Base-by-base conservation (phyloP, 2,888 invertebrate genomes). In the Drosophila quinaria region DNA sequence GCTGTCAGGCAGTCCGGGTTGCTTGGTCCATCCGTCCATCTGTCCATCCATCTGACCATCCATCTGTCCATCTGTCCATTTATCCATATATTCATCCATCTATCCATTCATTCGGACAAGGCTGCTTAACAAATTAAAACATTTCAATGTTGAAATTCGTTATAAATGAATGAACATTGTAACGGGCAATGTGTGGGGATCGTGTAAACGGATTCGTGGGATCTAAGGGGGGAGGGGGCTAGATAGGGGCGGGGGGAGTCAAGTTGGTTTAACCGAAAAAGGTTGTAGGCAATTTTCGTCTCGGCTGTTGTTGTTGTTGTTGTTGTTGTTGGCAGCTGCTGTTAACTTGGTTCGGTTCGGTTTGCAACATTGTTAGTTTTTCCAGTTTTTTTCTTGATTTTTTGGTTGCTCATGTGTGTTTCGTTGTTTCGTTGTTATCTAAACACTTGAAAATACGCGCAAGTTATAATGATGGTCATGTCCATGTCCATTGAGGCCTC, bases 91-190 rank as follows among this genome's bases (percentile, higher is more conserved):
- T 15, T 6, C 11, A 31, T 50, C 42, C 42, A 52, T 69, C 51
- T 37, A 33, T 19, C 19, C 33, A 50, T 42, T 4, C 54, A 31
- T 54, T 33, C 10, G 78, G 44, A 78, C 65, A 73, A 66, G 73
- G 63, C 69, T 77, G 62, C 33, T 51, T 42, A 59, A 64, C 60
- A 78, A 67, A 69, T 79, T 70, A 60, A 39, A 75, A 73, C 78
- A 84, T 80, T 83, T 87, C 68, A 83, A 83, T 83, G 89, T 75
- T 80, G 78, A 88, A 83, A 74, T 83, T 86, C 71, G 66, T 83
- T 83, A 88, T 83, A 86, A 83, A 82, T 88, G 86, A 83, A 83
- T 86, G 78, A 83, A 80, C 78, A 80, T 70, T 85, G 88, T 85
- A 82, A 85, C 80, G 82, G 85, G 33, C 67, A 72, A 56, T 17